phyloP scores from a whole-genome alignment of 2,888 invertebrate genomes.

The Erebia aethiops region DNA sequence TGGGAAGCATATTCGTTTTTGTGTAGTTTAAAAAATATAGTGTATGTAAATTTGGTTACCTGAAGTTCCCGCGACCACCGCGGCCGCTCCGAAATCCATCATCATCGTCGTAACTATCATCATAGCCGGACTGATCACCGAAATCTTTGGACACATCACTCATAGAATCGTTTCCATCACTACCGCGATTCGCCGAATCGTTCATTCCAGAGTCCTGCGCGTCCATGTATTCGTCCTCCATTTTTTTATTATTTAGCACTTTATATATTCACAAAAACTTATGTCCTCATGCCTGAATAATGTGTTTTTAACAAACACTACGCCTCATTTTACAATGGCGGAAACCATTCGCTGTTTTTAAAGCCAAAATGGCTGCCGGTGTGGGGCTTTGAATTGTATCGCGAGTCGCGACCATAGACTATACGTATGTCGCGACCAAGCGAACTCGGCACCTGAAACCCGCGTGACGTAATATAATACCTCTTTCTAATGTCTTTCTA shows the following conservation, averaged over 20 bases:
- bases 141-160: constrained; percentile 68
- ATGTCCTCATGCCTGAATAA: constrained; percentile 64
- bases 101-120: constrained; percentile 72
- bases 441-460: too few relatives aligned
- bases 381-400: background rate
- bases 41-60: constrained; percentile 49
- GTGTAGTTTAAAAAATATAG: too few relatives aligned
- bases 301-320: constrained; percentile 46
- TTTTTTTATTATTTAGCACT: constrained; percentile 44
- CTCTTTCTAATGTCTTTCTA: too few relatives aligned
- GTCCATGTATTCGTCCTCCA: constrained; percentile 76
- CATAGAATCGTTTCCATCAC: constrained; percentile 50
- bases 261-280: constrained; percentile 47
- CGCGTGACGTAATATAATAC: too few relatives aligned
- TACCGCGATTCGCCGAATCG: constrained; percentile 53
- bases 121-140: constrained; percentile 60
- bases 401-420: too few relatives aligned
- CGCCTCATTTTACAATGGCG: constrained; percentile 49
- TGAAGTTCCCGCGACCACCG: constrained; percentile 73
- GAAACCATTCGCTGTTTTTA: constrained; percentile 47
- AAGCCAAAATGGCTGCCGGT: constrained; percentile 66
- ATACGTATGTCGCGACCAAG: too few relatives aligned
- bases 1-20: too few relatives aligned
- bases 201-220: constrained; percentile 59
- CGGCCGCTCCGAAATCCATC: constrained; percentile 69